Base-by-base conservation (phyloP, 2,797 vertebrate species). In the Hypotaenidia okinawae region DNA sequence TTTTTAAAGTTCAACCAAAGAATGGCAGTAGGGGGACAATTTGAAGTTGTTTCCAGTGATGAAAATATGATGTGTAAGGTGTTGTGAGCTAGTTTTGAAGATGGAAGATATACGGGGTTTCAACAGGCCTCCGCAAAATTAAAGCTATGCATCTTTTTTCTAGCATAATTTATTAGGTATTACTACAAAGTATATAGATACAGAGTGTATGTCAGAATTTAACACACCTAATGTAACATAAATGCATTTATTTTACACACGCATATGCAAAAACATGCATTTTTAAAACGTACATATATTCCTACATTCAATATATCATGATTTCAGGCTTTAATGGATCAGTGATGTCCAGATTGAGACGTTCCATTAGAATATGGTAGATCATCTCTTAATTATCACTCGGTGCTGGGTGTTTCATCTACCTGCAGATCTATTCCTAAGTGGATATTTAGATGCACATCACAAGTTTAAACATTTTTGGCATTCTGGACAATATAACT, bases 251-350 rank as follows among this genome's bases (percentile, higher is more conserved):
- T 70, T 93, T 80, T 69, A 15, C 21, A 37, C 35, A 9, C 77
- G 15, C 24, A 62, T 5, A 55, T 2, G n/a, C 25, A 67, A 27
- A 18, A 2, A 2, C 6, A 6, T 51, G 39, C 1, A 2, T 61
- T 58, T 72, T 45, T 61, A 24, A 16, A 9, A 49, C 28, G 27
- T 41, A 63, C 9, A 45, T 49, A 24, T 33, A 30, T n/a, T 54
- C 7, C 9, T 55, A 62, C 28, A 32, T 41, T 51, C 84, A 61
- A 12, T 66, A 6, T 52, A 39, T 54, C 1, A 35, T 13, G 15
- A 54, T 74, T 91, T 81, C 84, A 84, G 17, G 49, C 33, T 74
- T 70, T 45, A 45, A 15, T 78, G 16, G 8, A 54, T 55, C 21
- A 54, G 1, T 21, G 45, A 43, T 45, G 21, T 13, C 67, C 18